Percentiles rank a stretch among this genome's conserved stretches.
Evolutionary conservation across 2,113 vertebrate genomes (phyloP).

Genomic region (Gasterosteus nipponicus): DNA sequence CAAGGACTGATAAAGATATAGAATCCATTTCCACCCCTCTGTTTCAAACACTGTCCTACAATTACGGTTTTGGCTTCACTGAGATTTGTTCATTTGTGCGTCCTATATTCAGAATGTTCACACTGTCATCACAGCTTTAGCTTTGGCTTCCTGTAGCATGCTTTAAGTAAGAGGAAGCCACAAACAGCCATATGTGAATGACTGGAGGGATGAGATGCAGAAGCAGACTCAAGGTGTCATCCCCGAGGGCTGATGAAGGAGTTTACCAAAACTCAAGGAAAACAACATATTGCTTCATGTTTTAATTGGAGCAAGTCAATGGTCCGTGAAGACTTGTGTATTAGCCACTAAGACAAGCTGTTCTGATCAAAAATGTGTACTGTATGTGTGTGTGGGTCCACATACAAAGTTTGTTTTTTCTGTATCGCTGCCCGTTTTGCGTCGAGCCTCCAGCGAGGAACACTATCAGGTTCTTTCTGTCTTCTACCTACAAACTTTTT

Average conservation of each 20-base stretch:
- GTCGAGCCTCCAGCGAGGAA: conserved; percentile 32
- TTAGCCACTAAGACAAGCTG: conserved; percentile 81
- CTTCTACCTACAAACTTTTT: conserved; percentile 40
- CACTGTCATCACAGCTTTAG: background rate
- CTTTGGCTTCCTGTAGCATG: conserved; percentile 33
- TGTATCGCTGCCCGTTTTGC: conserved; percentile 44
- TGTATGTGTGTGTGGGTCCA: conserved; percentile 9
- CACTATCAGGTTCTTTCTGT: conserved; percentile 27
- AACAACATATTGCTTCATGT: conserved; percentile 83
- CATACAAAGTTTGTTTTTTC: conserved; percentile 33
- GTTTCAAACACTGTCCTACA: background rate
- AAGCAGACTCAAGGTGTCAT: conserved; percentile 72
- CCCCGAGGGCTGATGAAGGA: conserved; percentile 69
- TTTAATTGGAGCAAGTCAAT: conserved; percentile 82
- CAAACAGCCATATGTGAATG: conserved; percentile 70
- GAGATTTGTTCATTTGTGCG: too few species aligned
- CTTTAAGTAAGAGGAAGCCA: conserved; percentile 37
- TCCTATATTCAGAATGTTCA: background rate
- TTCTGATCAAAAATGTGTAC: conserved; percentile 53
- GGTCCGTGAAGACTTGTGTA: conserved; percentile 74
- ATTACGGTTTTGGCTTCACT: background rate
- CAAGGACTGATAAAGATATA: background rate
- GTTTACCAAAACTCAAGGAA: conserved; percentile 64
- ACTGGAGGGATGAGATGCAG: conserved; percentile 65
- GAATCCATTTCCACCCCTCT: background rate